Conservation (phyloP, 2,113 vertebrate genomes). For the Xenopus tropicalis region UCB_Xtro_10.0 CM004446.2:19533501-19534000, state of each 20-base stretch:
- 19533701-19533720: constrained; percentile 64
- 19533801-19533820: constrained; percentile 73
- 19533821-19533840: constrained; percentile 27
- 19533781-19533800: constrained; percentile 68
- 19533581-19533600: constrained; percentile 95
- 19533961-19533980: no score
- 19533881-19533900: not conserved
- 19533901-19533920: no score
- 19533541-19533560: constrained; percentile 99
- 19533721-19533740: constrained; percentile 37
- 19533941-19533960: no score
- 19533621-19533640: constrained; percentile 81
- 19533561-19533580: constrained; percentile 97
- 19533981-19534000: no score
- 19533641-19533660: constrained; percentile 86
- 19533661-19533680: constrained; percentile 71
- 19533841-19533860: not conserved
- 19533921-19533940: no score
- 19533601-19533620: constrained; percentile 93
- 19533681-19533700: constrained; percentile 88
- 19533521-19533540: constrained; percentile 94
- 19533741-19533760: constrained; percentile 82
- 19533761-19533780: constrained; percentile 71
- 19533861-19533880: not conserved
- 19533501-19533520: constrained; percentile 98